These are phyloP conservation scores for Psittacus erithacus DNA, from an alignment of 2,113 vertebrate species.

Conservation along the genomic window DNA sequence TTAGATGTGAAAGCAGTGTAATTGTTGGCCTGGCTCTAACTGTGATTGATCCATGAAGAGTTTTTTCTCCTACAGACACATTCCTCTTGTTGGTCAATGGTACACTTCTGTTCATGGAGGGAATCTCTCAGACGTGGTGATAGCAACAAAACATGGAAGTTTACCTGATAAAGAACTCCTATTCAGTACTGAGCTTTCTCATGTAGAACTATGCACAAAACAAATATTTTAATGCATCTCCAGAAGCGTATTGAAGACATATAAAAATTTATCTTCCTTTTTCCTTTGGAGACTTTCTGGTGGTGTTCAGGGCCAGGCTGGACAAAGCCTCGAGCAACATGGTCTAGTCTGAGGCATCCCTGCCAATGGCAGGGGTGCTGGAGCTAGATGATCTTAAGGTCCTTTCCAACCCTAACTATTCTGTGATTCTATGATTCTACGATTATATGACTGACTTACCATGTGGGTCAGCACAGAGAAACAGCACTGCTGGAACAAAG, in stretches of 20 bases:
- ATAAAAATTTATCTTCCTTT: background rate
- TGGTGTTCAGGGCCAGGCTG: no score
- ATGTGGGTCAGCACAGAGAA: background rate
- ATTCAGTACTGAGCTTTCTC: background rate
- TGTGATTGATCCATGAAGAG: background rate
- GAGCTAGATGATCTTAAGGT: no score
- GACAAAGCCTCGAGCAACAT: no score
- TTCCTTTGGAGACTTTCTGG: background rate
- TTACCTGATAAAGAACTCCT: background rate
- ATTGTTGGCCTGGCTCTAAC: background rate
- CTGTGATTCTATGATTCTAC: no score
- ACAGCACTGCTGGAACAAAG: background rate
- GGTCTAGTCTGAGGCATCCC: no score
- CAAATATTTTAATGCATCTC: background rate
- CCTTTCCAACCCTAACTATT: no score
- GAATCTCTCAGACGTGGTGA: background rate
- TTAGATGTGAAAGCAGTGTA: background rate
- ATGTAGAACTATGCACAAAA: background rate
- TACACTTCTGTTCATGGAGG: background rate
- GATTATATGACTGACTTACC: background rate
- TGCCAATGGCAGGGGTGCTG: no score
- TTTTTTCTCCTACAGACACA: background rate
- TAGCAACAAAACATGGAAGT: background rate
- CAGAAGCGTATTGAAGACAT: background rate
- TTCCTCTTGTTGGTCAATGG: background rate